Evolutionary conservation across 37 sponge, comb jelly and placozoan species (phyloP), one percentile per base, ranked within the genome.

Genomic region (Chondrilla cf. caribensis): DNA sequence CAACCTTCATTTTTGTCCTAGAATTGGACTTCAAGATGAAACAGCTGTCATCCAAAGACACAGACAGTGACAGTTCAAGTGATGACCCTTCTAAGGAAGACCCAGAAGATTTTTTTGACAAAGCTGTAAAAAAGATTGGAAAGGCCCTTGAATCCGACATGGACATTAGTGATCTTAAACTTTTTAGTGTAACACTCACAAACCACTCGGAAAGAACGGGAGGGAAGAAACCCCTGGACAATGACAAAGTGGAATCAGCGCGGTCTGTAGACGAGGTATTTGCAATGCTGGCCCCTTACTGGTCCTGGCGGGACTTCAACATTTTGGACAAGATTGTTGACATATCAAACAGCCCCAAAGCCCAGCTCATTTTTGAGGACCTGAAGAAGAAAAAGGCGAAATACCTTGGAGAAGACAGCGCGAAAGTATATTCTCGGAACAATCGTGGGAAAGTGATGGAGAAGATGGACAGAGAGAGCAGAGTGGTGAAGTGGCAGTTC

Each of bases 121-220:
- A 73, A 22, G 25, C 36, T 15, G 25, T 73, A n/a, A 9, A 73
- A 15, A n/a, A 19, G 9, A 38, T 73, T 0, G 76, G 18, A n/a
- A 38, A 73, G 3, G 76, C 76, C 41, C 44, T 73, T 8, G 76
- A 73, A 21, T n/a, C 38, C 40, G 76, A 36, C 44, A 73, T 73
- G 76, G 76, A 73, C 76, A n/a, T 73, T 31, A 37, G 43, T 3
- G 76, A 73, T 21, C 76, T 73, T 18, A 37, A 38, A 9, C 76
- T 73, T 19, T 73, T 73, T 37, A 73, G 76, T 73, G 76, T 73
- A 22, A 73, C 42, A 2, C 76, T 73, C 15, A 73, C 76, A 4
- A 73, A 43, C 25, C 8, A 73, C 14, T 21, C 41, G 7, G 76
- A 40, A 19, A 73, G 44, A 22, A 40, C 42, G 21, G 76, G 76